Base-by-base conservation (phyloP, 2,888 invertebrate species). In the Phania funesta region DNA sequence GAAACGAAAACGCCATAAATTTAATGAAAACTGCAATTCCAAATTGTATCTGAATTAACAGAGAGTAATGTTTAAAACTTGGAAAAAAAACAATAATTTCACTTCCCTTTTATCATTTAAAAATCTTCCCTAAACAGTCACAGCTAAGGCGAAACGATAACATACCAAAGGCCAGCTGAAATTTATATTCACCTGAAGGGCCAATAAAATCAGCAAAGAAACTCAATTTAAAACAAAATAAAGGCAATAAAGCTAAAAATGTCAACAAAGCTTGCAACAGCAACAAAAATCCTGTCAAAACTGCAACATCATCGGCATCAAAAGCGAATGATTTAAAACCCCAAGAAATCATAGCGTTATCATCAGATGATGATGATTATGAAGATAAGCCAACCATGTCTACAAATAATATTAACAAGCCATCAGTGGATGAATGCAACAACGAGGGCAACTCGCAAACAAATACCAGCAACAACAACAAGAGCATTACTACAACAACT, bases 161-260 rank as follows among this genome's bases (percentile, higher is more conserved):
- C 87, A 89, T 90, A 83, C 88, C 88, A 85, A 91, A 91, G 90
- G 87, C 88, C 86, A 91, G 90, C 90, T 91, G 91, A 91, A 91
- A 91, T 88, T 90, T 88, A 86, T 87, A 88, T 85, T 83, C 82
- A 70, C 82, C 70, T 82, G 82, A 82, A 75, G 64, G 52, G 24
- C 50, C 54, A 83, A 85, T 82, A 73, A 75, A 84, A 80, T 73
- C 83, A 80, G 35, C 64, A 76, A 83, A 76, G 22, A 76, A 73
- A 56, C 3, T n/a, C 16, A 86, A 64, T 52, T 26, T 41, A 29
- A 65, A 68, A 67, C 52, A 60, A 58, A 54, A 68, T 70, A 80
- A 56, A 48, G 75, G 11, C n/a, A 70, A 32, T 44, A 80, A 71
- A 62, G 52, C n/a, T n/a, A n/a, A n/a, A n/a, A n/a, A 24, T 38